Base-by-base conservation (phyloP, 2,113 vertebrate species). In the Oreochromis aureus region DNA sequence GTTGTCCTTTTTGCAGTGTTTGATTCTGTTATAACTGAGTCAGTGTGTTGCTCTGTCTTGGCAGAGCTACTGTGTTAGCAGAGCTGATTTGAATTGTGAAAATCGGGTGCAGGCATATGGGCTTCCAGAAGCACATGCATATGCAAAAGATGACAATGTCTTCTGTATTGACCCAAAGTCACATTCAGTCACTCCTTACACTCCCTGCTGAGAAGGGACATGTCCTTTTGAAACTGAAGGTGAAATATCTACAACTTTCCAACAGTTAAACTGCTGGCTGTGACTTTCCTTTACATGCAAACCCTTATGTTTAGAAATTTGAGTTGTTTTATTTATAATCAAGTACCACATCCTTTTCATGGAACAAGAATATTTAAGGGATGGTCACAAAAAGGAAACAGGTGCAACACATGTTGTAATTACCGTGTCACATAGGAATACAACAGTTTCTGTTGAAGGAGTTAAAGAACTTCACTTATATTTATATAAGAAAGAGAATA, bases 21-120 rank as follows among this genome's bases (percentile, higher is more conserved):
- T 86, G 80, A 78, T 85, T 54, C 4, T 15, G 3, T 46, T 24
- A 7, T n/a, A 39, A 30, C 48, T 48, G 61, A 76, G 24, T 71
- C 27, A 7, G 11, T 80, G 82, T 54, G 73, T 13, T 55, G 58
- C 22, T 32, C 13, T 16, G 41, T 39, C 66, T 69, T 5, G 10
- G 81, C 87, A 59, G 86, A 76, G 93, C 73, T 87, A 81, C 76
- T 83, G 88, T 88, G 46, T 80, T 82, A 56, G 86, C 79, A 44
- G 76, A 85, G 80, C 94, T 94, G 86, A 96, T 96, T 95, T 95
- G 94, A 96, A 95, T 96, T 94, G 95, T 92, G 95, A 95, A 95
- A 93, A 59, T 85, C 8, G 41, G 15, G 22, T 7, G 63, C 80
- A 76, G 87, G 36, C 96, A 96, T 95, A 95, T 96, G 96, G 93